Conservation (phyloP, 2,888 invertebrate genomes). For the Philereme transversata region DNA sequence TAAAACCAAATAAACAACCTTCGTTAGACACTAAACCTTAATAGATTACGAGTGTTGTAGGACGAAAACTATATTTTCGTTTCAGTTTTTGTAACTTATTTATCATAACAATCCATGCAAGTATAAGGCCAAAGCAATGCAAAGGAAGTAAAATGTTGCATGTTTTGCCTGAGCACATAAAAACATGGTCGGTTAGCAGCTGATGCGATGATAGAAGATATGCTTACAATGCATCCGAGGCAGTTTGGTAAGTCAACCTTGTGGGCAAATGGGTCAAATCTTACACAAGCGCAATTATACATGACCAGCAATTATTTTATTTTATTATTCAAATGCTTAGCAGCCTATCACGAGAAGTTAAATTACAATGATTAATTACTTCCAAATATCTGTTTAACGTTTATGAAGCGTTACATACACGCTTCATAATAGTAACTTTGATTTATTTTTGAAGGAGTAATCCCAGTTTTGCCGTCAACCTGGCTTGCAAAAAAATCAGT, state of each 20-base stretch:
- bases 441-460: too few species aligned
- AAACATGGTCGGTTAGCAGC: conserved; percentile 35
- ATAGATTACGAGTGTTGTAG: conserved; percentile 8
- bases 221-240: conserved; percentile 45
- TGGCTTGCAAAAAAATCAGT: too few species aligned
- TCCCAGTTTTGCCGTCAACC: too few species aligned
- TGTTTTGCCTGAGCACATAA: conserved; percentile 15
- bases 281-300: conserved; percentile 74
- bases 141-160: conserved; percentile 9
- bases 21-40: conserved; percentile 15
- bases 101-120: not conserved
- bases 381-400: not conserved
- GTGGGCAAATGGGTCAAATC: conserved; percentile 67
- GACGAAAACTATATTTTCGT: not conserved
- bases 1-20: conserved; percentile 18
- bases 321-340: conserved; percentile 68
- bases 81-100: not conserved
- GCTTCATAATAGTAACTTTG: too few species aligned
- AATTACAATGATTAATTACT: conserved; percentile 32
- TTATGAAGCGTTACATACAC: too few species aligned
- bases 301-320: conserved; percentile 73
- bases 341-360: conserved; percentile 46
- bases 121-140: not conserved
- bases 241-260: conserved; percentile 70
- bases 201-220: conserved; percentile 50